Evolutionary conservation across 2,113 vertebrate species (phyloP).

Genomic region (Montifringilla adamsi): DNA sequence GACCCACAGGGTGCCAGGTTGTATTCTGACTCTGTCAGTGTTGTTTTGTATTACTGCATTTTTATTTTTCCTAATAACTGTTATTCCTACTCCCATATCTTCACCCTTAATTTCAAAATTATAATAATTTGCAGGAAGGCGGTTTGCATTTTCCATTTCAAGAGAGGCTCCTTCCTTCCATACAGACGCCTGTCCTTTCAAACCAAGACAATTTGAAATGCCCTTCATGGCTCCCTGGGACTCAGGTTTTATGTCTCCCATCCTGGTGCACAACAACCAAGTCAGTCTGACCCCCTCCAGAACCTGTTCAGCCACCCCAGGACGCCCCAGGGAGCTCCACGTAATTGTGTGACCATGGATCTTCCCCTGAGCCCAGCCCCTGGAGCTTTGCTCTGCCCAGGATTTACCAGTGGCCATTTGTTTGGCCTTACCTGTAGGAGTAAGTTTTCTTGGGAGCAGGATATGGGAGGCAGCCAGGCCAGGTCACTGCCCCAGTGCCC

Average conservation of each 20-base stretch:
- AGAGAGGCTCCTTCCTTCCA: not conserved
- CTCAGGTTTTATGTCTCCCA: fast-evolving
- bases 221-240: fast-evolving
- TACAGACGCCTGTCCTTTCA: not conserved
- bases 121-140: not conserved
- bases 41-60: no score
- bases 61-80: no score
- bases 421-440: not conserved
- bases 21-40: no score
- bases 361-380: not conserved
- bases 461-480: not conserved
- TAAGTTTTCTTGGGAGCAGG: not conserved
- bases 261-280: fast-evolving
- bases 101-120: not conserved
- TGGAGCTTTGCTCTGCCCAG: not conserved
- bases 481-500: not conserved
- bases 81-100: no score
- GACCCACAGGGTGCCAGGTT: no score
- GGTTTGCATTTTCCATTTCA: not conserved
- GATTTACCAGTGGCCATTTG: not conserved
- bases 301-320: not conserved
- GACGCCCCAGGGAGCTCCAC: fast-evolving
- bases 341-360: fast-evolving
- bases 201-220: not conserved
- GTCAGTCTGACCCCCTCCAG: not conserved